A percentile compares a stretch with the other conserved stretches of the same genome.
Conservation (phyloP, 2,888 invertebrate species). For the Apamea monoglypha region DNA sequence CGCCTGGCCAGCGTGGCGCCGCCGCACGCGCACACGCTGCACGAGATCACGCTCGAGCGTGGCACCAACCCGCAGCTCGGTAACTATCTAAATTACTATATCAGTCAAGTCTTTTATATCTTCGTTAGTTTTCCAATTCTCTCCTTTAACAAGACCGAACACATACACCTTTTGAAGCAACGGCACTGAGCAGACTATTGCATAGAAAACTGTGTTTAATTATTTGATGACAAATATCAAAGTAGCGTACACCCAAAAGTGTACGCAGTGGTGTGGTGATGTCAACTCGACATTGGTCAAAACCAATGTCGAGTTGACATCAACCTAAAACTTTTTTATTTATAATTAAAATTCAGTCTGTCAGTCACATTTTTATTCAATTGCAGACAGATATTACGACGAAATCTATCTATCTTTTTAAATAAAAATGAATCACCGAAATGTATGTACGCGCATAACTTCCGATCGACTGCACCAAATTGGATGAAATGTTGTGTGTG, state of each 20-base stretch:
- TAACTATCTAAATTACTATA: conserved; percentile 53
- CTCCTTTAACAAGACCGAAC: neutral
- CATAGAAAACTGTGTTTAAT: too few relatives aligned
- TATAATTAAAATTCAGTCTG: neutral
- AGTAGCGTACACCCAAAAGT: neutral
- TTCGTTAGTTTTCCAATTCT: neutral
- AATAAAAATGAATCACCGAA: too few relatives aligned
- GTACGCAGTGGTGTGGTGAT: too few relatives aligned
- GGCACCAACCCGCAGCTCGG: conserved; percentile 95
- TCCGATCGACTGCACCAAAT: too few relatives aligned
- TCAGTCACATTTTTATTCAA: neutral
- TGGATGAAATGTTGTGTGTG: too few relatives aligned
- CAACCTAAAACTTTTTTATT: neutral
- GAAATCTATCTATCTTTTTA: too few relatives aligned
- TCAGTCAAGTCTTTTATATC: neutral
- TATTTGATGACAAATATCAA: neutral
- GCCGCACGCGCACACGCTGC: conserved; percentile 92
- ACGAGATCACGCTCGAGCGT: conserved; percentile 94
- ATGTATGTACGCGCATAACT: too few relatives aligned
- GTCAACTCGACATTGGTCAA: neutral
- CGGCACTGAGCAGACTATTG: neutral
- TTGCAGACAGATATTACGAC: neutral
- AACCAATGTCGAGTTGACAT: too few relatives aligned
- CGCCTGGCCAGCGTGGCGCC: conserved; percentile 95
- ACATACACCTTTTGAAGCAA: neutral